These are phyloP conservation scores for Ictidomys tridecemlineatus DNA, from an alignment of 2,113 vertebrate genomes.

Conservation along the genomic window DNA sequence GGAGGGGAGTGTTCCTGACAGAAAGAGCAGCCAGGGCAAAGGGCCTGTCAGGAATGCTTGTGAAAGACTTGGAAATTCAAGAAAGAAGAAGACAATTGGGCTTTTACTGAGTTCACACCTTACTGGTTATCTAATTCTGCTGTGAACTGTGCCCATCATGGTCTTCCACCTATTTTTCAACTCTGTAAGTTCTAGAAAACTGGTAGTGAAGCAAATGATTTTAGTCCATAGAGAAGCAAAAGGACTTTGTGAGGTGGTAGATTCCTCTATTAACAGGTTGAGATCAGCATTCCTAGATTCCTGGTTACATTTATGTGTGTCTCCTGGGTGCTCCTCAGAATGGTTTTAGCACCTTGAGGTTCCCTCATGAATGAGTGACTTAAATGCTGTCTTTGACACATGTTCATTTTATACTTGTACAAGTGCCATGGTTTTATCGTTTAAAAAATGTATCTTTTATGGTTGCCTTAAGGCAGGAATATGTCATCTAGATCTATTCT, in stretches of 20 bases:
- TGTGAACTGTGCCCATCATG: background rate
- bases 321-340: background rate
- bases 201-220: background rate
- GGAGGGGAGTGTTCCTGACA: background rate
- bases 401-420: background rate
- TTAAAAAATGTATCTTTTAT: background rate
- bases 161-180: slow-evolving; percentile 1
- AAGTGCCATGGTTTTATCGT: background rate
- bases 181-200: background rate
- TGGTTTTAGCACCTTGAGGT: background rate
- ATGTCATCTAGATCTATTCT: background rate
- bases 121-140: background rate
- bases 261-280: background rate
- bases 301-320: background rate
- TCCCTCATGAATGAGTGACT: background rate
- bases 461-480: background rate
- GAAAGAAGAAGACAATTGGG: background rate
- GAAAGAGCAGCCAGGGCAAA: background rate
- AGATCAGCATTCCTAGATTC: background rate
- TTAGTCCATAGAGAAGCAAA: background rate
- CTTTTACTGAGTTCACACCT: rapidly evolving
- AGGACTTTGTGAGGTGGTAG: background rate
- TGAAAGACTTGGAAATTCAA: background rate
- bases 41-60: background rate
- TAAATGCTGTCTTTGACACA: background rate